Evolutionary conservation across 1,140 invertebrate genomes (phyloP).

Genomic region (Apis dorsata): DNA sequence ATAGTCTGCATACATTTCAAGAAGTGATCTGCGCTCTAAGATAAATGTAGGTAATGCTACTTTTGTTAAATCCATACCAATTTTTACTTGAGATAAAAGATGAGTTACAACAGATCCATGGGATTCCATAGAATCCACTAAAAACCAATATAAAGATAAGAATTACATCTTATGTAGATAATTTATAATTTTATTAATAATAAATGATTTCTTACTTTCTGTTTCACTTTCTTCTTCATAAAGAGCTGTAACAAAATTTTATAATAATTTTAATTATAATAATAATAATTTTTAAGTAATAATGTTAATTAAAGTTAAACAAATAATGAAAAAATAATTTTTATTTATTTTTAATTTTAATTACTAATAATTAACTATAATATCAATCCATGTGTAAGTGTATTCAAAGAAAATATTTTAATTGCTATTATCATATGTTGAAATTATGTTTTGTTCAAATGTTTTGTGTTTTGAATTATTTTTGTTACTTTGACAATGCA

Average conservation of each 20-base stretch:
- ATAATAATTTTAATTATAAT: no score
- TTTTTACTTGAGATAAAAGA: conserved; percentile 96
- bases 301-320: neutral
- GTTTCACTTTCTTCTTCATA: conserved; percentile 94
- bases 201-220: conserved; percentile 82
- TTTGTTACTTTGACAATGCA: no score
- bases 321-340: neutral
- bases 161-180: neutral
- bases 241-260: conserved; percentile 82
- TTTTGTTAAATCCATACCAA: conserved; percentile 99
- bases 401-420: no score
- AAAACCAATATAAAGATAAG: conserved; percentile 40
- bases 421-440: no score
- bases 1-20: conserved; percentile 99
- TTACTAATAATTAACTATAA: neutral
- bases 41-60: conserved; percentile 98
- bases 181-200: conserved; percentile 15
- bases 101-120: conserved; percentile 97
- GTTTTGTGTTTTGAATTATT: no score
- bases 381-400: neutral
- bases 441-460: no score
- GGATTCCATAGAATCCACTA: conserved; percentile 90
- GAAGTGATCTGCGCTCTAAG: conserved; percentile 94
- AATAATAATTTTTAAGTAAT: conserved; percentile 21
- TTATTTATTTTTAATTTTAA: neutral